These are phyloP conservation scores for Calyptomena viridis DNA, from an alignment of 2,113 vertebrate species.

Conservation along the genomic window DNA sequence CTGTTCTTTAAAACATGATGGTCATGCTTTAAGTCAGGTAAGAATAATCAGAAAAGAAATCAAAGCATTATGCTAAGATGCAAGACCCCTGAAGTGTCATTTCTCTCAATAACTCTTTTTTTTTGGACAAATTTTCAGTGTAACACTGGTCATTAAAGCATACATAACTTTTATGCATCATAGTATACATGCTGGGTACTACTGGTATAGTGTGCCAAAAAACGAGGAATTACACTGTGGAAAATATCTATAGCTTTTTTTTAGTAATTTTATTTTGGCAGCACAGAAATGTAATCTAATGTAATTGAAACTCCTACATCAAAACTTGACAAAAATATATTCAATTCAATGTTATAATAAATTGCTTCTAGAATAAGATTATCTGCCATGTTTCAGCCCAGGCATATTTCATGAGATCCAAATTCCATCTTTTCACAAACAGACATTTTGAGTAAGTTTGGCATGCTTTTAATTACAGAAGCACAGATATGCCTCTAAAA, in stretches of 20 bases:
- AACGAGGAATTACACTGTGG: not conserved
- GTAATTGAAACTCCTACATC: not conserved
- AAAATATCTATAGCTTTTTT: not conserved
- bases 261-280: not conserved
- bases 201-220: not conserved
- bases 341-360: slow-evolving; percentile 3
- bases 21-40: not conserved
- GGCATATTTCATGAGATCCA: not conserved
- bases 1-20: not conserved
- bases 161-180: not conserved
- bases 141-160: not conserved
- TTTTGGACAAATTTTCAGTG: not conserved
- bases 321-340: not conserved
- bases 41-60: not conserved
- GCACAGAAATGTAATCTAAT: not conserved
- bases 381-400: slow-evolving; percentile 28
- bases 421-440: not conserved
- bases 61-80: not conserved
- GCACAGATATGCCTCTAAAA: slow-evolving; percentile 19
- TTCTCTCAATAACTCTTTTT: not conserved
- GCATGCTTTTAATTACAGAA: slow-evolving; percentile 4
- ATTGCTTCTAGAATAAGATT: slow-evolving; percentile 4
- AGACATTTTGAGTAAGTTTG: slow-evolving; percentile 16
- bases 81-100: not conserved
- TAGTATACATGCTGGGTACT: not conserved